A percentile compares a stretch with the other conserved stretches of the same genome.
phyloP scores from a whole-genome alignment of 2,113 vertebrate genomes.

The Apodemus speciosus region DNA sequence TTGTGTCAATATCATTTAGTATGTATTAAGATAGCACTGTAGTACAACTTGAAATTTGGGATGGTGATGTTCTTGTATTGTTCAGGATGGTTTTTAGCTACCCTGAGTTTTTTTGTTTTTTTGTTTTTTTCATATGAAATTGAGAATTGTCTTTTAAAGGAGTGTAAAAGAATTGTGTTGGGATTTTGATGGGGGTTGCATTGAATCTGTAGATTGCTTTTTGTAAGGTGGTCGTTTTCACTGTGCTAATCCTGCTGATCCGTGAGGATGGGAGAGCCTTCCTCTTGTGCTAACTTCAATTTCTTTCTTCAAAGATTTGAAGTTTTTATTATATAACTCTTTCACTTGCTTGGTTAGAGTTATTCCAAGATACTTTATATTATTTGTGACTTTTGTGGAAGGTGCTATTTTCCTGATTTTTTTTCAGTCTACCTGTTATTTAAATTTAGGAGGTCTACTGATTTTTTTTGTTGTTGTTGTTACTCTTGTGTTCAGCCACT shows the following conservation, averaged over 20 bases:
- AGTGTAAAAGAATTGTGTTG: background rate
- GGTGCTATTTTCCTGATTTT: background rate
- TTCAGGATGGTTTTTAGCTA: background rate
- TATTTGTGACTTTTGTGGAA: background rate
- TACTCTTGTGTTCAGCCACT: no score
- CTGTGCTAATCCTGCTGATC: no score
- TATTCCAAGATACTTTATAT: background rate
- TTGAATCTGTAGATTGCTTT: no score
- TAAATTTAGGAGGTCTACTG: no score
- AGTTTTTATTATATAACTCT: no score
- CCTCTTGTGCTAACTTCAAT: no score
- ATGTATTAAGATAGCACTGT: background rate
- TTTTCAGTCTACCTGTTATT: background rate
- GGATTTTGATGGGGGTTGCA: background rate
- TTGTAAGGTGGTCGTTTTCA: no score
- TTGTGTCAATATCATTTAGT: no score
- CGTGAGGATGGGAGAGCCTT: no score
- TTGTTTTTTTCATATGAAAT: no score
- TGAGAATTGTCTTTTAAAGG: background rate
- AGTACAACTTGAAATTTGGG: background rate
- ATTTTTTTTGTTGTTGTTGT: no score
- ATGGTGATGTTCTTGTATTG: background rate
- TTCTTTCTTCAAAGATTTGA: no score
- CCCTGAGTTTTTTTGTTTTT: background rate
- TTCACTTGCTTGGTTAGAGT: background rate